Base-by-base conservation (phyloP, 2,113 vertebrate species). In the Nyctereutes procyonoides region DNA sequence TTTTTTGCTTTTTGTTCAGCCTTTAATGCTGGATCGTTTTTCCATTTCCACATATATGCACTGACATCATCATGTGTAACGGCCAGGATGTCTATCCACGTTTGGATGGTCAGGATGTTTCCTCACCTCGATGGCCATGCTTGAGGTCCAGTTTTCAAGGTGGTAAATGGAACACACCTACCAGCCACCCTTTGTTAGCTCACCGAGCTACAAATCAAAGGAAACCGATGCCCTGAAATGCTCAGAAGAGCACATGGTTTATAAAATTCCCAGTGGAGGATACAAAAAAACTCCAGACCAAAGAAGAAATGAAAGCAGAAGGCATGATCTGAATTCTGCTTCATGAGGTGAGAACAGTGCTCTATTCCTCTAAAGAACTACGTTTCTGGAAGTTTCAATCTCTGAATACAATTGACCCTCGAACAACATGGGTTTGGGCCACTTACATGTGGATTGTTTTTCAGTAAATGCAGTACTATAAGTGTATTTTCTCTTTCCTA, bases 51-150 rank as follows among this genome's bases (percentile, higher is more conserved):
- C 1, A 11, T 14, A 14, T 3, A 20, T 5, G 2, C 24, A 38
- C 3, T 4, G 10, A 17, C 2, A 15, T 6, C 55, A 26, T 32
- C 63, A 6, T 71, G 60, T 53, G 11, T 51, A 48, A 62, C 3
- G 13, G 38, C 32, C 24, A 15, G 8, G 5, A 4, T 10, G 15
- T 48, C 3, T n/a, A 12, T 48, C 0, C 9, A 17, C 2, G 24
- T 38, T 16, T 38, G 30, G 28, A 20, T 43, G 3, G 5, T 53
- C 51, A 35, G 0, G 7, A 26, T 2, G 2, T 8, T 67, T 32
- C 19, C 15, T 16, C 13, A 15, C 26, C 74, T 35, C 10, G 0
- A 19, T 0, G 30, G 38, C 53, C 22, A 22, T 1, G 8, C 5
- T 48, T 2, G 4, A 35, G 8, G 20, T 10, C 8, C 5, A 15